phyloP scores from a whole-genome alignment of 30 jellyfish, hydroid and myxozoan species.

The Aurelia sp. region DNA sequence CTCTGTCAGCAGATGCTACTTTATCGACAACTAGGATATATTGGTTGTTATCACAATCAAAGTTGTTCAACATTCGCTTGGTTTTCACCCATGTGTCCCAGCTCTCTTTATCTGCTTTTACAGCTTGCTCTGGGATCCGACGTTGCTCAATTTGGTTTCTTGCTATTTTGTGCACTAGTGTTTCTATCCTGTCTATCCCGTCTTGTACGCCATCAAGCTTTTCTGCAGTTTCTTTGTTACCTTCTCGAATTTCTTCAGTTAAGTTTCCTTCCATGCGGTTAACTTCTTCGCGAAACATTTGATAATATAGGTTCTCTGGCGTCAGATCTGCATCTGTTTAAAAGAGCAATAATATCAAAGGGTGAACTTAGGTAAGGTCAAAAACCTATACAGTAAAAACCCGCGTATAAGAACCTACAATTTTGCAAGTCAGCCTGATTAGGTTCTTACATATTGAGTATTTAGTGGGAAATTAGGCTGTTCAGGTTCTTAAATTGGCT shows the following conservation, averaged over 20 bases:
- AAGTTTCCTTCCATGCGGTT: neutral
- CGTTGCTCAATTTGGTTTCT: slow-evolving; percentile 7
- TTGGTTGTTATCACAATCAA: slow-evolving; percentile 29
- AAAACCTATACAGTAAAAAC: too few relatives aligned
- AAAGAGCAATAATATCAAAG: neutral
- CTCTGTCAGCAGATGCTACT: neutral
- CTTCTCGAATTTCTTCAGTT: neutral
- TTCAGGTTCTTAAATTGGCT: too few relatives aligned
- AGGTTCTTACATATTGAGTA: too few relatives aligned
- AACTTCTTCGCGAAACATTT: slow-evolving; percentile 44
- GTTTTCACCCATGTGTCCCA: slow-evolving; percentile 19
- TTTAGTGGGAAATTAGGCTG: too few relatives aligned
- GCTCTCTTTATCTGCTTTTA: neutral
- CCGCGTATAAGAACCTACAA: too few relatives aligned
- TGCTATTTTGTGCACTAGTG: neutral
- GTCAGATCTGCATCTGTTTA: slow-evolving; percentile 41
- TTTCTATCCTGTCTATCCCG: neutral
- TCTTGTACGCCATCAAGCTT: neutral
- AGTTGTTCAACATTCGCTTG: slow-evolving; percentile 4
- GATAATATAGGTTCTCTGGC: slow-evolving; percentile 1
- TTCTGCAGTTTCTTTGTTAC: neutral
- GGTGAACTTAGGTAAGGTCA: too few relatives aligned
- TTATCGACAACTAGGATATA: slow-evolving; percentile 30
- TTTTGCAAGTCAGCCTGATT: too few relatives aligned
- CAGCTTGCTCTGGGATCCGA: slow-evolving; percentile 1